Evolutionary conservation across 2,113 vertebrate genomes (phyloP).

Genomic region (Chionomys nivalis): DNA sequence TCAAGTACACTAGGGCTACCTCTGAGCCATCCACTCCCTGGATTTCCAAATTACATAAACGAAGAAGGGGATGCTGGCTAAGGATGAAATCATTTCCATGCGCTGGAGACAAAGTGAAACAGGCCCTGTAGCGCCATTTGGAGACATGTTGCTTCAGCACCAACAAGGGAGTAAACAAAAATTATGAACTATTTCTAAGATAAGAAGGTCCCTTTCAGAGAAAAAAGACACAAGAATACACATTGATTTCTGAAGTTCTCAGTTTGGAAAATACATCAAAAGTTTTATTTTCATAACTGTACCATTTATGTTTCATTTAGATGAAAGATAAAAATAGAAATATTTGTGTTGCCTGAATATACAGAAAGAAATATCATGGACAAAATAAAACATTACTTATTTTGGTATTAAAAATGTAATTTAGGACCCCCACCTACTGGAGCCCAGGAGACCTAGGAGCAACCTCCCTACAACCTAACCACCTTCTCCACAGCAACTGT

Average conservation of each 20-base stretch:
- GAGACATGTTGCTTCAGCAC: background rate
- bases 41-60: background rate
- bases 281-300: conserved; percentile 18
- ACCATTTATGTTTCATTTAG: background rate
- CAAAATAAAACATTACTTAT: conserved; percentile 23
- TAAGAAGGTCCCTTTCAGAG: background rate
- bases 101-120: background rate
- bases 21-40: background rate
- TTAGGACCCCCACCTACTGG: background rate
- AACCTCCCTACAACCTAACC: too few species aligned
- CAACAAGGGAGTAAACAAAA: background rate
- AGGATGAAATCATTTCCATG: background rate
- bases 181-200: background rate
- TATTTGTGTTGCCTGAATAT: background rate
- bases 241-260: background rate
- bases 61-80: background rate
- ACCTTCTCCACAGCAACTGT: too few species aligned
- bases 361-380: background rate
- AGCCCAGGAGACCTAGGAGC: too few species aligned
- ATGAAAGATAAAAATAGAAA: background rate
- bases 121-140: background rate
- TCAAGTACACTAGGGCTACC: background rate
- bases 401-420: background rate
- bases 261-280: background rate
- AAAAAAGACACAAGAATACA: background rate